Percentiles rank a stretch among this genome's conserved stretches.
Evolutionary conservation across 2,888 invertebrate genomes (phyloP).

Genomic region (Monoplex corrugatus): DNA sequence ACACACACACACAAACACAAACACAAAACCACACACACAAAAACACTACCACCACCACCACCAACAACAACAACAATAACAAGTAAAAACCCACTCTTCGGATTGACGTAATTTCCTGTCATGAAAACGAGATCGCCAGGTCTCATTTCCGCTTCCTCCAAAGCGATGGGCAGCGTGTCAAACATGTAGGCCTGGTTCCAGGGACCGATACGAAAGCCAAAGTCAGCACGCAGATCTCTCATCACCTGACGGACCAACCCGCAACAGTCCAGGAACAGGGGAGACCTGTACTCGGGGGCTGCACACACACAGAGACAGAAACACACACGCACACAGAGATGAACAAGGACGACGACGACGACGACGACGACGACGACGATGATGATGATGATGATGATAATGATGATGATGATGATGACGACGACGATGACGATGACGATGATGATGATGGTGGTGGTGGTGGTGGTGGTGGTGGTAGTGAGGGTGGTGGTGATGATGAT

Average conservation of each 20-base stretch:
- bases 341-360: not conserved
- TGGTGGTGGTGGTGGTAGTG: too few species aligned
- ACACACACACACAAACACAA: constrained; percentile 26
- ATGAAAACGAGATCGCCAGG: constrained; percentile 82
- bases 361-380: too few species aligned
- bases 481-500: too few species aligned
- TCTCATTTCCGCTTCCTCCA: constrained; percentile 76
- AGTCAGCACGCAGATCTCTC: constrained; percentile 77
- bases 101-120: constrained; percentile 77
- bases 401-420: not conserved
- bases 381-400: not conserved
- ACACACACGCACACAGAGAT: not conserved
- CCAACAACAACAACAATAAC: too few species aligned
- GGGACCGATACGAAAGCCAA: constrained; percentile 80
- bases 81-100: constrained; percentile 69
- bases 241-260: constrained; percentile 79
- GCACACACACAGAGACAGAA: constrained; percentile 11
- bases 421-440: constrained; percentile 1
- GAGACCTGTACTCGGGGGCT: constrained; percentile 79
- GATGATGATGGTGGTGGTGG: constrained; percentile 23
- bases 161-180: constrained; percentile 78
- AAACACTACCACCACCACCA: too few species aligned
- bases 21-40: not conserved
- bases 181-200: constrained; percentile 82
- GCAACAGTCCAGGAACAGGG: constrained; percentile 81